Percentiles rank a stretch among this genome's conserved stretches.
Evolutionary conservation across 2,113 vertebrate genomes (phyloP).

Genomic region (Chionis minor): DNA sequence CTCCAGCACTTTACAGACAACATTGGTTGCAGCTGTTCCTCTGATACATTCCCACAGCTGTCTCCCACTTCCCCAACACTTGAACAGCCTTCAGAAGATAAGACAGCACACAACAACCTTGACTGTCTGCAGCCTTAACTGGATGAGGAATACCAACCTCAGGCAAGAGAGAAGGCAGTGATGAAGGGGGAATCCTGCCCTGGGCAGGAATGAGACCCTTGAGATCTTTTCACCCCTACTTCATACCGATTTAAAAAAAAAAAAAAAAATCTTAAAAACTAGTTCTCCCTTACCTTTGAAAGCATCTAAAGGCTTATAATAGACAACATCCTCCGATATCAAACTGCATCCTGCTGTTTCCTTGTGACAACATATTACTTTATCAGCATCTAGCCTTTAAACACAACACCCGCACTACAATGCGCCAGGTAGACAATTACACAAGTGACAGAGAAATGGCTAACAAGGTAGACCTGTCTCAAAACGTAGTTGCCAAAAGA

Average conservation of each 20-base stretch:
- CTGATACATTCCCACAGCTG: background rate
- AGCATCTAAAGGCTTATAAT: background rate
- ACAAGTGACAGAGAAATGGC: rapidly evolving
- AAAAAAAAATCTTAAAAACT: background rate
- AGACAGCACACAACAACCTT: background rate
- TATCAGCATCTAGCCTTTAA: background rate
- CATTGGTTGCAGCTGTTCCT: background rate
- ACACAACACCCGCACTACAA: background rate
- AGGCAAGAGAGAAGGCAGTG: background rate
- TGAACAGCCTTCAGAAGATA: background rate
- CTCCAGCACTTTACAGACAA: background rate
- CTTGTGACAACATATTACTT: background rate
- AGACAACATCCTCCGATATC: background rate
- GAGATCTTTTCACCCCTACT: background rate
- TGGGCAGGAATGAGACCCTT: background rate
- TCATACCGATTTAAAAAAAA: background rate
- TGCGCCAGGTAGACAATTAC: background rate
- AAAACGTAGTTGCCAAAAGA: background rate
- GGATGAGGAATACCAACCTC: background rate
- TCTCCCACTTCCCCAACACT: background rate
- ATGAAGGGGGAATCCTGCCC: background rate
- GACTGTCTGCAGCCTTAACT: background rate
- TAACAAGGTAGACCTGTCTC: background rate
- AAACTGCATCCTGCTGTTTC: background rate
- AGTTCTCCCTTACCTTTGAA: background rate